phyloP scores from a whole-genome alignment of 2,888 invertebrate species.

The Drosophila falleni region DNA sequence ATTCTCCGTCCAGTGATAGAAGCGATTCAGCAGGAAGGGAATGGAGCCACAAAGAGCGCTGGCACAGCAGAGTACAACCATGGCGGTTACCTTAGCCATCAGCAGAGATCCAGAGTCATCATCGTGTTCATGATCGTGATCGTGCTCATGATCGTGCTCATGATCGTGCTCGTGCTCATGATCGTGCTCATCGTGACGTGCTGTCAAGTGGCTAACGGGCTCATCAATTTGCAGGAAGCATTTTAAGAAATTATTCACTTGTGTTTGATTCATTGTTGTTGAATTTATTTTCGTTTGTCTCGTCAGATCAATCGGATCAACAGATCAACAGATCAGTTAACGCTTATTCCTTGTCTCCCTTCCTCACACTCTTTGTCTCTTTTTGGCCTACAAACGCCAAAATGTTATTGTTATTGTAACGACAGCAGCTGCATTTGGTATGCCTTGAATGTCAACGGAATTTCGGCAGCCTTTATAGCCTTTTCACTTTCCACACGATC shows the following conservation, averaged over 20 bases:
- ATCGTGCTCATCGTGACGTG: conserved; percentile 49
- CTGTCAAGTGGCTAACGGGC: conserved; percentile 55
- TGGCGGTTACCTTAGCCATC: conserved; percentile 91
- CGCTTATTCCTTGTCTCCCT: conserved; percentile 20
- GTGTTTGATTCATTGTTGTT: conserved; percentile 71
- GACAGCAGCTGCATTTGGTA: conserved; percentile 44
- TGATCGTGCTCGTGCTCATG: conserved; percentile 43
- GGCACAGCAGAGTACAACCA: conserved; percentile 91
- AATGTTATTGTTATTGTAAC: conserved; percentile 40
- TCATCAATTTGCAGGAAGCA: conserved; percentile 80
- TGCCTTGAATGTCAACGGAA: conserved; percentile 41
- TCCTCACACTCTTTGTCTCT: conserved; percentile 20
- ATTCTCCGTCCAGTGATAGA: conserved; percentile 88
- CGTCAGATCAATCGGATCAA: not conserved
- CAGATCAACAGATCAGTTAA: not conserved
- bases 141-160: conserved; percentile 45
- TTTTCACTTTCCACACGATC: conserved; percentile 54
- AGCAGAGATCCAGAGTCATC: conserved; percentile 85
- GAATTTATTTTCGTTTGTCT: conserved; percentile 24
- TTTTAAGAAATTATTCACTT: conserved; percentile 74
- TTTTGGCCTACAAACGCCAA: conserved; percentile 61
- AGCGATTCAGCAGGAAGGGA: conserved; percentile 90
- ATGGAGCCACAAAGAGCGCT: conserved; percentile 91
- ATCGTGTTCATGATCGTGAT: conserved; percentile 58
- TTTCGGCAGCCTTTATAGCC: conserved; percentile 8